Percentiles rank a stretch among this genome's conserved stretches.
Conservation (phyloP, 2,113 vertebrate genomes). For the Ctenomys sociabilis region DNA sequence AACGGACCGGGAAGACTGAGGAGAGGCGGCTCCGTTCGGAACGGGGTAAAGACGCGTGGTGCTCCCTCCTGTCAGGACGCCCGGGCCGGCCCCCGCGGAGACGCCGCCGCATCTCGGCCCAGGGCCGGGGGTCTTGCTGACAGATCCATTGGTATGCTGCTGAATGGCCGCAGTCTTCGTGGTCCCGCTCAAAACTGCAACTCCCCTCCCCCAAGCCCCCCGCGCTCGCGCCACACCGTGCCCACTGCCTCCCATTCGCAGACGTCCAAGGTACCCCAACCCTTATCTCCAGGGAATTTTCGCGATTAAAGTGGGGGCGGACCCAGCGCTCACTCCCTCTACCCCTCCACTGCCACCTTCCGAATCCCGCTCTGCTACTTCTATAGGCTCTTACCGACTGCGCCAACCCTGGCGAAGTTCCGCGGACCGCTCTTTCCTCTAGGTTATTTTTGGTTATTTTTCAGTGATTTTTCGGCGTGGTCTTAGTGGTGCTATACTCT, state of each 20-base stretch:
- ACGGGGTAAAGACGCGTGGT: background rate
- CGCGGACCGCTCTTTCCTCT: background rate
- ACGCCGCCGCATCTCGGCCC: background rate
- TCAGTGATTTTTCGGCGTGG: conserved; percentile 60
- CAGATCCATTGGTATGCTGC: conserved; percentile 66
- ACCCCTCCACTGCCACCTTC: conserved; percentile 76
- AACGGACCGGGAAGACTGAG: background rate
- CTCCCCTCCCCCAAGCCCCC: conserved; percentile 70
- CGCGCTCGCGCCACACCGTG: conserved; percentile 69
- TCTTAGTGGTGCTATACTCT: background rate
- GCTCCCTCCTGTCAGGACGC: conserved; percentile 59
- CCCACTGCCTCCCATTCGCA: conserved; percentile 42
- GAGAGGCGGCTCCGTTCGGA: background rate
- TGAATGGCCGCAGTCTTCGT: background rate
- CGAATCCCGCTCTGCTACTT: conserved; percentile 54
- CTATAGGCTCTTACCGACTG: conserved; percentile 79
- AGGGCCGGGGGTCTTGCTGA: conserved; percentile 59
- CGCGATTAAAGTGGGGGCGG: background rate
- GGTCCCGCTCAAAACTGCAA: conserved; percentile 77
- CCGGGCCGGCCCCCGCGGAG: background rate
- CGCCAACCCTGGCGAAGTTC: conserved; percentile 44
- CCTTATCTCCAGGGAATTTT: background rate
- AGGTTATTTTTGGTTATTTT: conserved; percentile 73
- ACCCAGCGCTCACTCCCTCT: background rate
- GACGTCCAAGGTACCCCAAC: background rate